Percentiles rank a stretch among this genome's conserved stretches.
phyloP scores from a whole-genome alignment of 1,140 invertebrate genomes.

The Musca domestica region DNA sequence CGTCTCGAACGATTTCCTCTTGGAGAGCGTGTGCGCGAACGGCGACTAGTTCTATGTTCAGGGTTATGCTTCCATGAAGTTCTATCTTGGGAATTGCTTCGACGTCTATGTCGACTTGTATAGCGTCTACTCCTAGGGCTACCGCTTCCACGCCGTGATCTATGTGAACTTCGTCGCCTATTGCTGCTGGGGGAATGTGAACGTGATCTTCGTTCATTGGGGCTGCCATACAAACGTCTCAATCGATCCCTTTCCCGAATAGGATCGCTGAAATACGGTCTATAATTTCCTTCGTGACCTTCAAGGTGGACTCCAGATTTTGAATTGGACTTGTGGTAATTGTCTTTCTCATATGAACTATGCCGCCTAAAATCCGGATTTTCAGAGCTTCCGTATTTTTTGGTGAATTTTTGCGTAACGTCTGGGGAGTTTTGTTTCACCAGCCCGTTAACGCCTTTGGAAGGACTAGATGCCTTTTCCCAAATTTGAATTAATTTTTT shows the following conservation, averaged over 20 bases:
- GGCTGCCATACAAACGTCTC: conserved; percentile 8
- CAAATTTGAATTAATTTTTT: too few species aligned
- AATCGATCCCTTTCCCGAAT: conserved; percentile 15
- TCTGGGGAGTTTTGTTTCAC: too few species aligned
- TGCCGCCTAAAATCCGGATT: too few species aligned
- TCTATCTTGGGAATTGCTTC: not conserved
- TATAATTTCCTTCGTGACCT: too few species aligned
- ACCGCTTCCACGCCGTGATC: not conserved
- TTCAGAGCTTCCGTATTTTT: too few species aligned
- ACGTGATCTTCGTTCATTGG: not conserved
- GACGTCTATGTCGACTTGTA: not conserved
- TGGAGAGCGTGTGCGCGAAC: conserved; percentile 5
- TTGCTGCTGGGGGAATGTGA: not conserved
- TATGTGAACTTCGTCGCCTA: not conserved
- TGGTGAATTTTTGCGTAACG: too few species aligned
- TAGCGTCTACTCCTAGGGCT: not conserved
- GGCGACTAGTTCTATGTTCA: not conserved
- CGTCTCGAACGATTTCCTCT: not conserved
- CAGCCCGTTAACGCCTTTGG: too few species aligned
- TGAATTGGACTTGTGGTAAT: too few species aligned
- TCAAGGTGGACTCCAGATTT: too few species aligned
- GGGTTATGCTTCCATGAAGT: not conserved
- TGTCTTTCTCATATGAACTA: too few species aligned
- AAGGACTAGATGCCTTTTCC: too few species aligned
- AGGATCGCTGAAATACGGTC: not conserved